Percentiles rank a stretch among this genome's conserved stretches.
Evolutionary conservation across 2,888 invertebrate genomes (phyloP).

Genomic region (Euclidia mi): DNA sequence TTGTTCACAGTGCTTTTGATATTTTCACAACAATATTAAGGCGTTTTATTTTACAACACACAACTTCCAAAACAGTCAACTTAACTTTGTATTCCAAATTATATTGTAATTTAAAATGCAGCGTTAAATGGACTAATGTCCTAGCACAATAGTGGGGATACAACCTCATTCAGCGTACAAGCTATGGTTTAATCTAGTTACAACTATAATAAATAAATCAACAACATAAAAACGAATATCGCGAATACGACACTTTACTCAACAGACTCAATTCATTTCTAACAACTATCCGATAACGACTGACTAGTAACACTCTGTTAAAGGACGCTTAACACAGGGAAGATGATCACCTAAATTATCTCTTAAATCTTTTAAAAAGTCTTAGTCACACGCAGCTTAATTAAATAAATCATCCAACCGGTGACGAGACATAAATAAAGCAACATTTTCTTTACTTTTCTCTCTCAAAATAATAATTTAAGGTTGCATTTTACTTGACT

Average conservation of each 20-base stretch:
- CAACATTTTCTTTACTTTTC: not conserved
- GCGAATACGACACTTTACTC: conserved; percentile 37
- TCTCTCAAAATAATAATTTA: not conserved
- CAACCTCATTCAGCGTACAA: conserved; percentile 25
- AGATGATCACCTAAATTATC: conserved; percentile 5
- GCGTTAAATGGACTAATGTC: too few relatives aligned
- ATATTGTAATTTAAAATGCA: too few relatives aligned
- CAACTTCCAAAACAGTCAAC: too few relatives aligned
- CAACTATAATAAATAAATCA: conserved; percentile 52
- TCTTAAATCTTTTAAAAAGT: conserved; percentile 7
- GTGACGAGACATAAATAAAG: not conserved
- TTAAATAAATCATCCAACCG: not conserved
- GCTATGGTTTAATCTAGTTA: conserved; percentile 39
- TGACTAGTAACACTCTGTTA: conserved; percentile 57
- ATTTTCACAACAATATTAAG: not conserved
- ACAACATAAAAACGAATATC: conserved; percentile 48
- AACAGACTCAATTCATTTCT: conserved; percentile 58
- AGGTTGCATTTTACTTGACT: not conserved
- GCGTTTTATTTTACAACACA: too few relatives aligned
- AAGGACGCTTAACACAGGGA: conserved; percentile 13
- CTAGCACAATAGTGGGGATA: conserved; percentile 20
- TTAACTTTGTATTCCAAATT: too few relatives aligned
- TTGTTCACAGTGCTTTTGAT: not conserved
- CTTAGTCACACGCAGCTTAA: conserved; percentile 5
- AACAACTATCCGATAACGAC: conserved; percentile 43